phyloP scores from a whole-genome alignment of 2,888 invertebrate species.

The Torymus aiolomorphi region DNA sequence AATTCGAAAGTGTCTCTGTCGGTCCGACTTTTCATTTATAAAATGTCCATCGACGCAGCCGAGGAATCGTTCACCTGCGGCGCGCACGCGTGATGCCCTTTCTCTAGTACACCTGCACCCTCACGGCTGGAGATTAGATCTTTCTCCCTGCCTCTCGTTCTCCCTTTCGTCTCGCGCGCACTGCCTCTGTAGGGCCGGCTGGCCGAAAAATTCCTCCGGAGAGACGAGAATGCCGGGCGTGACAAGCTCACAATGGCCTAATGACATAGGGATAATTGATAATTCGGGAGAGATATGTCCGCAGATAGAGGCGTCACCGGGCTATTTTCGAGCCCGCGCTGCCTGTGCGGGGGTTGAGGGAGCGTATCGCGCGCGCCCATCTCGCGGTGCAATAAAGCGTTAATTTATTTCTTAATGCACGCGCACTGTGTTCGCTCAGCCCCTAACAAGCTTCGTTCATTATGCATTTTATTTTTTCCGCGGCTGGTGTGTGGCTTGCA shows the following conservation, averaged over 20 bases:
- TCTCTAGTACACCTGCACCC: constrained; percentile 33
- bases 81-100: background rate
- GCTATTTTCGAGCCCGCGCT: too few relatives aligned
- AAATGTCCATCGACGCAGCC: constrained; percentile 21
- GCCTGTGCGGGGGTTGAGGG: too few relatives aligned
- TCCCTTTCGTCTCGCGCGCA: background rate
- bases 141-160: background rate
- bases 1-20: too few relatives aligned
- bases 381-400: constrained; percentile 14
- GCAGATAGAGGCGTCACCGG: constrained; percentile 8
- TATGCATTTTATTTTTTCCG: background rate
- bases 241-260: constrained; percentile 19
- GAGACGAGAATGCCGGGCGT: background rate
- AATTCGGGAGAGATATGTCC: constrained; percentile 18
- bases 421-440: background rate
- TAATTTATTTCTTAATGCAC: constrained; percentile 23
- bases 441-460: constrained; percentile 21
- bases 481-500: background rate
- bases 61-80: constrained; percentile 44
- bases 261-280: constrained; percentile 43
- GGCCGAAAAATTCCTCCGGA: background rate
- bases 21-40: constrained; percentile 19
- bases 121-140: constrained; percentile 46
- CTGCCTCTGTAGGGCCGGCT: background rate
- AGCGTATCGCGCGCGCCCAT: too few relatives aligned